These are phyloP conservation scores for Tinea semifulvella DNA, from an alignment of 2,888 invertebrate genomes.

Conservation along the genomic window DNA sequence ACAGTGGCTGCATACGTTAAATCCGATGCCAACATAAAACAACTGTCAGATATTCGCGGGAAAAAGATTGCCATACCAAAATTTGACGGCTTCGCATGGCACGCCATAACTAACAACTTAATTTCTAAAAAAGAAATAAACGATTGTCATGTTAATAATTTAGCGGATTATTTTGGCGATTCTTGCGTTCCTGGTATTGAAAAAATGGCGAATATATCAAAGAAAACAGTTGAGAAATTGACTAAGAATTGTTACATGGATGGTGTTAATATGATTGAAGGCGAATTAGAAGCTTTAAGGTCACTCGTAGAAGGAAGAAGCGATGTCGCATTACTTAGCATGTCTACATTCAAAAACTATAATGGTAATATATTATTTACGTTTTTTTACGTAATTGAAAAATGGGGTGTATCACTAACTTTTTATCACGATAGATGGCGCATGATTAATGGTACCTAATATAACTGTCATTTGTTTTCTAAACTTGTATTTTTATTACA, in stretches of 20 bases:
- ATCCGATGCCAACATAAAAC: constrained; percentile 61
- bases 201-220: constrained; percentile 22
- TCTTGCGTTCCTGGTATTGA: constrained; percentile 68
- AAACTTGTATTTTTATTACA: no score
- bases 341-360: constrained; percentile 68
- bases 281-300: constrained; percentile 71
- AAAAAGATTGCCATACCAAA: constrained; percentile 82
- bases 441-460: no score
- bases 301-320: constrained; percentile 73
- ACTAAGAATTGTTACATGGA: constrained; percentile 41
- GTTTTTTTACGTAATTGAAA: no score
- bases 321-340: constrained; percentile 82
- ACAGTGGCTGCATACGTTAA: constrained; percentile 75
- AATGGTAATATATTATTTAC: no score
- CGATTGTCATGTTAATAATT: constrained; percentile 41
- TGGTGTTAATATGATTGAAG: constrained; percentile 36
- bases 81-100: constrained; percentile 78
- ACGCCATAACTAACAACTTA: constrained; percentile 61
- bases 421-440: no score
- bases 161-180: constrained; percentile 71
- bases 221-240: constrained; percentile 26
- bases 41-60: constrained; percentile 72
- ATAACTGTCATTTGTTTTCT: no score
- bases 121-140: constrained; percentile 37
- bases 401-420: no score